Base-by-base conservation (phyloP, 2,888 invertebrate species). In the Ecdyonurus torrentis region DNA sequence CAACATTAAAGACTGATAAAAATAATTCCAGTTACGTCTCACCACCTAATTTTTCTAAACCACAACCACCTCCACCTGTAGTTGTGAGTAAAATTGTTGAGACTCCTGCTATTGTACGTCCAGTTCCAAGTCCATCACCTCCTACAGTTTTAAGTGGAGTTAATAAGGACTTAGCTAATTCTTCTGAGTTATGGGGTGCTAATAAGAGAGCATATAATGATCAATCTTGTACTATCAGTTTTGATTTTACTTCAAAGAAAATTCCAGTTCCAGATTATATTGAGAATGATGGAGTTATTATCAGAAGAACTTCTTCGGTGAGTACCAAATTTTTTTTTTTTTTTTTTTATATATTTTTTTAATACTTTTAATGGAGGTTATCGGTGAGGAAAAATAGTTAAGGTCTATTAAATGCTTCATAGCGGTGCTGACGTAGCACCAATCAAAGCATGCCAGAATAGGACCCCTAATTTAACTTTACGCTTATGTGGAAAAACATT, bases 201-300 rank as follows among this genome's bases (percentile, higher is more conserved):
- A 70, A 68, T 63, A 76, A 76, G 65, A 74, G 75, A 23, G 77
- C 77, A 76, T 76, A 74, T 65, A 78, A 82, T 68, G 78, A 81
- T 71, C 86, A 83, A 69, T 64, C 64, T 50, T 86, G 87, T 68
- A 81, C 84, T 25, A 84, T 91, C 77, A 89, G 91, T 67, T 92
- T 92, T 78, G 90, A 92, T 79, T 93, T 92, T 77, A 87, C 86
- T 68, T 81, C 83, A 75, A 83, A 87, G 72, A 88, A 87, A 76
- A 88, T 88, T 71, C 68, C 69, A 20, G 89, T 91, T 71, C 92
- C 92, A 61, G 90, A 92, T 80, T 91, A 93, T 76, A 89, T 93
- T 72, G 90, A 90, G 74, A 91, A 91, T 77, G 91, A 92, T 78
- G 90, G 89, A 69, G 81, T 86, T 18, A 70, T 69, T 20, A 5